These are phyloP conservation scores for Protomyctophum bolini DNA, from an alignment of 2,113 vertebrate species.

Conservation along the genomic window DNA sequence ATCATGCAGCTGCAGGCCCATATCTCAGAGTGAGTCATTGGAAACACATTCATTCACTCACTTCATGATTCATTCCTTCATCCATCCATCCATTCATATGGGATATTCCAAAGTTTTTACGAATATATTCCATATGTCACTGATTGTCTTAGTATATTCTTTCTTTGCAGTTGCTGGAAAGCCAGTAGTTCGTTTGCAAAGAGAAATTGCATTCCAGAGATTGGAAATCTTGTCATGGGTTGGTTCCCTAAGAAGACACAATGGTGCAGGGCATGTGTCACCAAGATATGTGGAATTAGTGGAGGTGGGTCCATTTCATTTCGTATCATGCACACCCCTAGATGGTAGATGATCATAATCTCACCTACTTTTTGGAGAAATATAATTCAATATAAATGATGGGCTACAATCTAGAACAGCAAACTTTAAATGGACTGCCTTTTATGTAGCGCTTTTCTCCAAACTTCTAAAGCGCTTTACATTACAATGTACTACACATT, in stretches of 20 bases:
- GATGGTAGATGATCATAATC: slow-evolving; percentile 46
- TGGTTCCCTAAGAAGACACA: slow-evolving; percentile 67
- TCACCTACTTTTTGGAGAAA: too few species aligned
- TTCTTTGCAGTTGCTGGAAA: slow-evolving; percentile 54
- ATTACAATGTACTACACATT: too few species aligned
- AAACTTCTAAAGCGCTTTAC: too few species aligned
- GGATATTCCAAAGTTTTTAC: slow-evolving; percentile 32
- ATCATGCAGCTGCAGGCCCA: slow-evolving; percentile 54
- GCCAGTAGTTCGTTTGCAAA: slow-evolving; percentile 58
- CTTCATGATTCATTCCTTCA: too few species aligned
- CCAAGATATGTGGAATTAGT: slow-evolving; percentile 73
- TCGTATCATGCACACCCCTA: slow-evolving; percentile 48
- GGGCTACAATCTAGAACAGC: too few species aligned
- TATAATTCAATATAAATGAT: too few species aligned
- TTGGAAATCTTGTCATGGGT: slow-evolving; percentile 68
- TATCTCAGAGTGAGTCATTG: slow-evolving; percentile 60
- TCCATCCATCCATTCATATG: too few species aligned
- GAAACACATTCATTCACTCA: background rate
- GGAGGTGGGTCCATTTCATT: slow-evolving; percentile 59
- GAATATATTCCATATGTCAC: slow-evolving; percentile 40
- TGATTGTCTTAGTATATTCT: slow-evolving; percentile 13
- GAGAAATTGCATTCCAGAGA: slow-evolving; percentile 74
- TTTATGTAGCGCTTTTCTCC: too few species aligned
- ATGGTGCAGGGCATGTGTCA: slow-evolving; percentile 76
- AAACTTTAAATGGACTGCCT: too few species aligned